Percentiles rank a stretch among this genome's conserved stretches.
These are phyloP conservation scores for Candidula unifasciata DNA, from an alignment of 2,888 invertebrate genomes.

Conservation along the genomic window DNA sequence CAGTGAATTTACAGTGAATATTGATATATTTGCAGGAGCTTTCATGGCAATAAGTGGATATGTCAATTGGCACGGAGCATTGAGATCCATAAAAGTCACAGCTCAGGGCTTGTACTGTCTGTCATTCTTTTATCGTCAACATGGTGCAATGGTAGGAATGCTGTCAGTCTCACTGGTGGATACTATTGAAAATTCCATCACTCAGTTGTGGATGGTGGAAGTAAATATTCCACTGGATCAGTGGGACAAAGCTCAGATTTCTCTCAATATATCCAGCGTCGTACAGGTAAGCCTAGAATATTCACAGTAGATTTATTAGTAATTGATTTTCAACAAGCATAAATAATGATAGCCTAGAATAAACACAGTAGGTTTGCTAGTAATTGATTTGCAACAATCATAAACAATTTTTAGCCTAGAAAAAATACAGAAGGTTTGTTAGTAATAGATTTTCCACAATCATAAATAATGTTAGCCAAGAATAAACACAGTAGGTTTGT, in stretches of 20 bases:
- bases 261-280: background rate
- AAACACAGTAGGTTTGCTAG: no score
- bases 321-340: no score
- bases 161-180: background rate
- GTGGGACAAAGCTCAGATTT: conserved; percentile 21
- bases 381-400: no score
- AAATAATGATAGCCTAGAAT: no score
- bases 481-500: no score
- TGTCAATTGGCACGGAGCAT: background rate
- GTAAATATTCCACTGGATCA: background rate
- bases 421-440: no score
- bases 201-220: background rate
- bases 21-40: background rate
- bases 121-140: conserved; percentile 11
- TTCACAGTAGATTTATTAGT: no score
- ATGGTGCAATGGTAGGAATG: background rate
- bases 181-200: background rate
- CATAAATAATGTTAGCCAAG: no score
- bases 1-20: background rate
- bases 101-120: background rate
- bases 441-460: no score
- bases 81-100: background rate
- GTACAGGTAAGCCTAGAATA: conserved; percentile 2
- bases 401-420: background rate
- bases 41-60: background rate